These are phyloP conservation scores for Microtus californicus DNA, from an alignment of 2,797 vertebrate genomes.

Conservation along the genomic window DNA sequence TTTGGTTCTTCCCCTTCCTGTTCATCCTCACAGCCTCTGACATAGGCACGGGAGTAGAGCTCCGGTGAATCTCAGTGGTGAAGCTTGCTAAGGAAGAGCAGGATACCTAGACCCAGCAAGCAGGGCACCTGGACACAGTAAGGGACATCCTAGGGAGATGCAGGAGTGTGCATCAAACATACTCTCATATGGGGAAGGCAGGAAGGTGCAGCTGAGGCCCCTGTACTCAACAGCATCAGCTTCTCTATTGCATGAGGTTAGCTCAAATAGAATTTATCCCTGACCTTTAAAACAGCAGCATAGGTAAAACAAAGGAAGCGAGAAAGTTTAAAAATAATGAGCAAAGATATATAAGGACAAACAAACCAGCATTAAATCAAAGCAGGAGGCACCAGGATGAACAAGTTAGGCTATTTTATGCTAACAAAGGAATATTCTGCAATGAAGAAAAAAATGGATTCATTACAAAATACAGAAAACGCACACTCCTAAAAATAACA, in stretches of 20 bases:
- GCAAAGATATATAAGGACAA: background rate
- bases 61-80: background rate
- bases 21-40: fast-evolving
- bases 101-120: too few species aligned
- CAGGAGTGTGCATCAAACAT: background rate
- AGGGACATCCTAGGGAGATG: background rate
- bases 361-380: background rate
- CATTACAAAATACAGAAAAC: background rate
- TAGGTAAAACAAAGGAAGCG: background rate
- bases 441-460: background rate
- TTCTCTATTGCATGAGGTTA: background rate
- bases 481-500: background rate
- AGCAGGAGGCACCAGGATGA: background rate
- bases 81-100: background rate
- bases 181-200: background rate
- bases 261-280: background rate
- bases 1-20: background rate
- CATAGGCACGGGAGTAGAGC: background rate
- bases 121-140: too few species aligned
- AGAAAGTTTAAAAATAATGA: slow-evolving; percentile 24
- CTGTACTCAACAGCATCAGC: background rate
- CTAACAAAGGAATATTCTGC: background rate
- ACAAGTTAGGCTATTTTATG: background rate
- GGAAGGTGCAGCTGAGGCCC: background rate
- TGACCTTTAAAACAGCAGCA: background rate